These are phyloP conservation scores for Corella eumyota DNA, from an alignment of 23 tunicate species.

Conservation along the genomic window DNA sequence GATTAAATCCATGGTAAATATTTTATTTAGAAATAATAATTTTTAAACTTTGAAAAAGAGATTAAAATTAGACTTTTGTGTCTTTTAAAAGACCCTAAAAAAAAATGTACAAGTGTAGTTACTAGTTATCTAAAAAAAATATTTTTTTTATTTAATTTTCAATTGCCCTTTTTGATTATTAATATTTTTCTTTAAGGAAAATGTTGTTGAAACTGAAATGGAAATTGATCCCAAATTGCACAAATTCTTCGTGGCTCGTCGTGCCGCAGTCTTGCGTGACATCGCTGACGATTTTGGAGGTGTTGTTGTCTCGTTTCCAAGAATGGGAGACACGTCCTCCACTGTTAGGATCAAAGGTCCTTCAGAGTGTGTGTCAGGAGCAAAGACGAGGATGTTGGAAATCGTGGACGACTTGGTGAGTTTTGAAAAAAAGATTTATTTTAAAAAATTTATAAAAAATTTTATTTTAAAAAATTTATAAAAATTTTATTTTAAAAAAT, in stretches of 20 bases:
- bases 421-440: not conserved
- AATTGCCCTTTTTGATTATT: no score
- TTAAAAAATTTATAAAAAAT: not conserved
- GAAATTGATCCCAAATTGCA: conserved; percentile 73
- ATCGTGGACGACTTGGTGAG: conserved; percentile 86
- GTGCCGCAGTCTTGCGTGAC: conserved; percentile 82
- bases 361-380: conserved; percentile 82
- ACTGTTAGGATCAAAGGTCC: conserved; percentile 92
- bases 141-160: no score
- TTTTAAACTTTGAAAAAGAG: no score
- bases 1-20: conserved; percentile 57
- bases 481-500: not conserved
- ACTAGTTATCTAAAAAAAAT: no score
- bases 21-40: no score
- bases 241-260: conserved; percentile 79
- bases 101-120: no score
- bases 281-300: conserved; percentile 94
- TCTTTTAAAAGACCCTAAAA: no score
- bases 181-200: conserved; percentile 37
- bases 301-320: conserved; percentile 90
- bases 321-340: conserved; percentile 63
- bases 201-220: conserved; percentile 66
- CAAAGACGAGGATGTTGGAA: conserved; percentile 61
- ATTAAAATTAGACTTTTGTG: no score
- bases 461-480: conserved; percentile 1